These are phyloP conservation scores for Pampus argenteus DNA, from an alignment of 2,797 vertebrate species.

Conservation along the genomic window DNA sequence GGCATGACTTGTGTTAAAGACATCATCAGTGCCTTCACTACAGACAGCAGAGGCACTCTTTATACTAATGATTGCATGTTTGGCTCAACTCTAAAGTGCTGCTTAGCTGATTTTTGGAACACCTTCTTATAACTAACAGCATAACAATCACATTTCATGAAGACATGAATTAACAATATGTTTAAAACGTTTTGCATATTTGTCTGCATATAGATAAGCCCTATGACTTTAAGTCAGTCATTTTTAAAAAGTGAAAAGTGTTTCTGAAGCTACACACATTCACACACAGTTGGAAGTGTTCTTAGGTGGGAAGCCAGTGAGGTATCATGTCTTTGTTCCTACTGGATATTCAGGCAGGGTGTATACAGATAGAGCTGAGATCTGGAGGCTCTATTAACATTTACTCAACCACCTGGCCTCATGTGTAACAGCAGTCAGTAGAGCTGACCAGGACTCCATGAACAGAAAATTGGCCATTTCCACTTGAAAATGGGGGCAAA, in stretches of 20 bases:
- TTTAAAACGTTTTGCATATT: too few relatives aligned
- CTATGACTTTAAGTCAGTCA: neutral
- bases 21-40: neutral
- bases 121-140: neutral
- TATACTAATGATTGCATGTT: neutral
- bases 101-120: neutral
- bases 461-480: too few relatives aligned
- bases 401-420: neutral
- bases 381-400: too few relatives aligned
- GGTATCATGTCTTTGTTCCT: neutral
- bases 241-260: too few relatives aligned
- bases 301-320: too few relatives aligned
- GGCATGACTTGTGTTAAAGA: conserved; percentile 5
- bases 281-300: too few relatives aligned
- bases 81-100: neutral
- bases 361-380: neutral
- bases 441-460: too few relatives aligned
- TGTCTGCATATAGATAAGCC: neutral
- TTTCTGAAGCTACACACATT: too few relatives aligned
- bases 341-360: neutral
- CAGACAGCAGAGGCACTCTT: neutral
- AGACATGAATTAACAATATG: too few relatives aligned
- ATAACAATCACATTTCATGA: neutral
- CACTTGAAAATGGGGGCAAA: neutral
- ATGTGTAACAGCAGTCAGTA: neutral